Base-by-base conservation (phyloP, 2,113 vertebrate species). In the Neodon shergylaensis region DNA sequence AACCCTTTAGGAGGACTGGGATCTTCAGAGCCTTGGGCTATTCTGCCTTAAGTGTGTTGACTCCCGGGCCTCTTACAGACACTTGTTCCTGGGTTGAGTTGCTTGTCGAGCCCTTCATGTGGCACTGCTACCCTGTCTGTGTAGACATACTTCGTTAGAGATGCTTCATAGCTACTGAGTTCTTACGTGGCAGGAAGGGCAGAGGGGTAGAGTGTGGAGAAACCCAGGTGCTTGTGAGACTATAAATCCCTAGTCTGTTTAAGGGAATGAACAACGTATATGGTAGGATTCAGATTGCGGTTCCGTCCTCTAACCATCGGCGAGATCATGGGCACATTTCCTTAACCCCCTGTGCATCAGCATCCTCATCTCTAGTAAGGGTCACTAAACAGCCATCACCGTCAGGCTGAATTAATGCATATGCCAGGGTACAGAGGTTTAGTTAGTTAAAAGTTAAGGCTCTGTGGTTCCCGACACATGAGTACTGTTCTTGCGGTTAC, bases 401-500 rank as follows among this genome's bases (percentile, higher is more conserved):
- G 14, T 76, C 39, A n/a, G 44, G 83, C n/a, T 77, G n/a, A 66
- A n/a, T 26, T 61, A 44, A 44, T 31, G 7, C 61, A 1, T 22
- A 7, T 36, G 19, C 82, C 7, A 2, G 49, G 11, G 12, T 33
- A 3, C 44, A 26, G 89, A 72, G 61, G 52, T 61, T 88, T 66
- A 87, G 61, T 87, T 54, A 66, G 28, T 89, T 85, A 83, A 8
- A 66, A 24, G 81, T 87, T 91, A 58, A 84, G 92, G n/a, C n/a
- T 7, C 7, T 13, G 1, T 65, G 31, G 78, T 72, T 49, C 61
- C 39, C 72, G 24, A n/a, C 42, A 52, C 14, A 8, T 44, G 39
- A 65, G 61, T 28, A 22, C 61, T 47, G 1, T 47, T 85, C 61
- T 33, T 66, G 83, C 36, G 14, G 22, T 9, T 70, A 58, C 36